Evolutionary conservation across 1,140 invertebrate genomes (phyloP).

Genomic region (Helicoverpa armigera): DNA sequence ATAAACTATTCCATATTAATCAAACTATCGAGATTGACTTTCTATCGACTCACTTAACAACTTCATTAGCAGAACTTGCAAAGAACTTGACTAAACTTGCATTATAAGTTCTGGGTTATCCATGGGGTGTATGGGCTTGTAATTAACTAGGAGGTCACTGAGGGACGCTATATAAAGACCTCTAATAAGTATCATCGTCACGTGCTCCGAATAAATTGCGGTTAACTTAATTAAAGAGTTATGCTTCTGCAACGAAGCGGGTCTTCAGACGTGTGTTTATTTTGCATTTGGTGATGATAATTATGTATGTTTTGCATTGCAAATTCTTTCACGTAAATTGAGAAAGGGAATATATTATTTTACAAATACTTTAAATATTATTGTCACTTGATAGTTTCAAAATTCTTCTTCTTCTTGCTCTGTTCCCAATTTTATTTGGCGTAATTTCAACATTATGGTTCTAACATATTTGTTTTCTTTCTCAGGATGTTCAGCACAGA

Average conservation of each 20-base stretch:
- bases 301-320: constrained; percentile 22
- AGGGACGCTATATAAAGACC: constrained; percentile 33
- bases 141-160: constrained; percentile 36
- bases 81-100: constrained; percentile 17
- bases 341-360: neutral
- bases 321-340: neutral
- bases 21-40: constrained; percentile 13
- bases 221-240: constrained; percentile 66
- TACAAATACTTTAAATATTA: too few species aligned
- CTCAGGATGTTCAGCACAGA: constrained; percentile 78
- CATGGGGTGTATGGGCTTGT: constrained; percentile 36
- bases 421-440: too few species aligned
- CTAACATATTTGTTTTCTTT: constrained; percentile 27
- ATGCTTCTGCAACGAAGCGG: constrained; percentile 30
- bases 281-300: constrained; percentile 26
- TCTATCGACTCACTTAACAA: neutral
- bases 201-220: constrained; percentile 75
- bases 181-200: constrained; percentile 63
- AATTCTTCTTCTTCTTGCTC: too few species aligned
- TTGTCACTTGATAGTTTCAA: too few species aligned
- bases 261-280: constrained; percentile 34
- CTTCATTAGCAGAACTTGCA: constrained; percentile 2
- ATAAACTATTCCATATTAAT: neutral
- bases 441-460: too few species aligned
- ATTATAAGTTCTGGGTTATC: constrained; percentile 17